A percentile compares a stretch with the other conserved stretches of the same genome.
Evolutionary conservation across 2,113 vertebrate genomes (phyloP).

Genomic region (Sakesphorus luctuosus): DNA sequence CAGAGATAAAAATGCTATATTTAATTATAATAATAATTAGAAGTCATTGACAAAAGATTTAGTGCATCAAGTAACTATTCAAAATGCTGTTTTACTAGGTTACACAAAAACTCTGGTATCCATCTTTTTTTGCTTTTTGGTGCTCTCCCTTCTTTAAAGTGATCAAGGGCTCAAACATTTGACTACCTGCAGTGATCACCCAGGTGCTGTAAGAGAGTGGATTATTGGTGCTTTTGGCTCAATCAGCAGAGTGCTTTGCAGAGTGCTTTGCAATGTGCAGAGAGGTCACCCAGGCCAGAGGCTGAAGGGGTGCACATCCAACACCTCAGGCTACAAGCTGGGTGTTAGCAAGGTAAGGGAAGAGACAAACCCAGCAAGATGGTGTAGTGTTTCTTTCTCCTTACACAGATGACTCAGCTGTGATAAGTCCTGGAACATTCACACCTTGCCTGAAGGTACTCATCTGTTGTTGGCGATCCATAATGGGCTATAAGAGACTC

Average conservation of each 20-base stretch:
- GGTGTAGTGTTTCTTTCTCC: background rate
- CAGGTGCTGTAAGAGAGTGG: background rate
- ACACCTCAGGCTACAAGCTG: background rate
- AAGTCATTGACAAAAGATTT: background rate
- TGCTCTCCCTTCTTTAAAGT: background rate
- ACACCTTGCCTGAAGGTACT: background rate
- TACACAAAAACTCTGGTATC: background rate
- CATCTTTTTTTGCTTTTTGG: background rate
- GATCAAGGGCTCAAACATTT: background rate
- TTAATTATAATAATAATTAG: slow-evolving; percentile 8
- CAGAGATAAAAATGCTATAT: background rate
- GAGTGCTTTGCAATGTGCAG: background rate
- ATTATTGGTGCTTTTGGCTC: background rate
- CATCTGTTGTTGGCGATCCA: background rate
- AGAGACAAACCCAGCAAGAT: background rate
- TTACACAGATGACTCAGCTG: background rate
- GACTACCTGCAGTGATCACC: background rate
- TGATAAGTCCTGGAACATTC: background rate
- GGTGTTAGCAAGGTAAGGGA: background rate
- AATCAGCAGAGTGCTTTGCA: background rate
- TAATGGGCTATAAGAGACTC: background rate
- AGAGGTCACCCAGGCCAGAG: background rate
- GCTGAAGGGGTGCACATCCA: background rate
- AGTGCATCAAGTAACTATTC: background rate
- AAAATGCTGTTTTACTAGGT: background rate